Evolutionary conservation across 2,888 invertebrate species (phyloP), one percentile per base, ranked within the genome.

Genomic region (Plagiodera versicolora): DNA sequence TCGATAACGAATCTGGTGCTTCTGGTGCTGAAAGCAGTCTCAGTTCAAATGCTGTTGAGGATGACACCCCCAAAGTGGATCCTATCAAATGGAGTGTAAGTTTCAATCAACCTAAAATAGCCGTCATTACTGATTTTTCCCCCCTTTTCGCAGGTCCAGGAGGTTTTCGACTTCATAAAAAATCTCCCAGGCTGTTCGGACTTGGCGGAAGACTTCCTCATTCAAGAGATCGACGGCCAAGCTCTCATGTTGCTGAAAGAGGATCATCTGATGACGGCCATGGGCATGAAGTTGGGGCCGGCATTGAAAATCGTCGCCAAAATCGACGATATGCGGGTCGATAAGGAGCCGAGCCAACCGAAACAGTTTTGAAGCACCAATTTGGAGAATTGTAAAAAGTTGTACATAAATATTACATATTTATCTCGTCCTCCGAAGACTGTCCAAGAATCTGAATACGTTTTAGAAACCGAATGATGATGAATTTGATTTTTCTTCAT

Each of bases 151-250:
- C 66, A 92, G 87, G 94, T 95, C 17, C 83, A 86, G 30, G 94
- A 95, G 72, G 95, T 95, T 0, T 91, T 90, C 75, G 94, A 95
- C 46, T 92, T 97, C 75, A 94, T 98, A 72, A 87, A 90, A 69
- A 89, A 87, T 71, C 84, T 97, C 60, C 67, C 95, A 94, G 97
- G 96, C 0, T 96, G 96, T 78, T 87, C 90, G 8, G 91, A 92
- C 70, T 96, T 96, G 76, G 96, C 95, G 0, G 95, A 96, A 74
- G 96, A 96, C 77, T 98, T 98, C 82, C 87, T 91, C 10, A 88
- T 92, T 74, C 96, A 98, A 80, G 97, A 97, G 81, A 96, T 98
- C 70, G 98, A 98, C 75, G 97, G 98, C 0, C 95, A 96, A 76
- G 97, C 97, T 0, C 81, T 98, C 62, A 86, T 97, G 82, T 83